Percentiles rank a stretch among this genome's conserved stretches.
phyloP scores from a whole-genome alignment of 2,113 vertebrate genomes.

The Menura novaehollandiae region DNA sequence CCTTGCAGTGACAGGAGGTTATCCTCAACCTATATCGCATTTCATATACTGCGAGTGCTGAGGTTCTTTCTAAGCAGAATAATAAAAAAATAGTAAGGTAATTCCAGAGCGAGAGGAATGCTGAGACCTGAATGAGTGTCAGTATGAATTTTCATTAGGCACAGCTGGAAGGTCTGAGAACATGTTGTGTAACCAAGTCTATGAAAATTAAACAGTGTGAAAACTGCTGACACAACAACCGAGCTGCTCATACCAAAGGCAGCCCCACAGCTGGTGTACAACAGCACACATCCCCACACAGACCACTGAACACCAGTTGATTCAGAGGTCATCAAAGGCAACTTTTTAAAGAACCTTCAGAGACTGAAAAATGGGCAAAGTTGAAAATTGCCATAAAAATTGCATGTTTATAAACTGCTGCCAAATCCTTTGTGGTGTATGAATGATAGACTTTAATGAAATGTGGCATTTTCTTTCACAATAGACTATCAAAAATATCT shows the following conservation, averaged over 20 bases:
- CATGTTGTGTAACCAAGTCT: neutral
- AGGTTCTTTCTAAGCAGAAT: neutral
- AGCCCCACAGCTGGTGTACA: neutral
- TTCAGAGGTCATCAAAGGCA: neutral
- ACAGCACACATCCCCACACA: neutral
- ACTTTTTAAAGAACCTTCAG: neutral
- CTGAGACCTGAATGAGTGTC: neutral
- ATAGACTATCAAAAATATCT: neutral
- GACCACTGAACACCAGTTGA: neutral
- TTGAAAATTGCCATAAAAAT: neutral
- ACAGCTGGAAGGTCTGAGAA: constrained; percentile 37
- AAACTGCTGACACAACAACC: constrained; percentile 24
- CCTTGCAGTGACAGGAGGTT: neutral
- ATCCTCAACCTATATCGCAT: neutral
- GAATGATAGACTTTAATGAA: neutral
- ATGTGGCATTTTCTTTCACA: neutral
- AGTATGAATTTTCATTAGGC: constrained; percentile 33
- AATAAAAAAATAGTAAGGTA: neutral
- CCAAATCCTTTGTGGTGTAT: neutral
- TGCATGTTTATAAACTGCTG: neutral
- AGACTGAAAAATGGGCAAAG: neutral
- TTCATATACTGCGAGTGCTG: neutral
- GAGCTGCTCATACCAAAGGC: neutral
- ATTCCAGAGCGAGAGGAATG: neutral
- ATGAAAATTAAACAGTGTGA: constrained; percentile 34